Evolutionary conservation across 2,888 invertebrate genomes (phyloP), one percentile per base, ranked within the genome.

Genomic region (Dynastes tityus): DNA sequence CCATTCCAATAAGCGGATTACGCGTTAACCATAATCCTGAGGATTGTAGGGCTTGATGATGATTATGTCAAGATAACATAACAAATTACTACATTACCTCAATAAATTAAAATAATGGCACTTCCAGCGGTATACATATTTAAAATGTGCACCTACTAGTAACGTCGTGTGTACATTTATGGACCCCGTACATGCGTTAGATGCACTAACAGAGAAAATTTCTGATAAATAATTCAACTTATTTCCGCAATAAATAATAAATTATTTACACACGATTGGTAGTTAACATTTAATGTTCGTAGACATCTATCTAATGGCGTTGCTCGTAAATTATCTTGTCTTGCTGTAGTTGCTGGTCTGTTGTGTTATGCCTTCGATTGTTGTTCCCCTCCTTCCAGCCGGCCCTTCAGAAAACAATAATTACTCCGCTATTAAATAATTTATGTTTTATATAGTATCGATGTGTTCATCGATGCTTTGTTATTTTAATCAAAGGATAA

Each of bases 191-290:
- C 22, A 58, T 22, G 9, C 22, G 16, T 8, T 22, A 58, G n/a
- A 22, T 22, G n/a, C 22, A 58, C 55, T 22, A 58, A 22, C 8
- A 58, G 45, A 61, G 61, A 61, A 73, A 73, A 55, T 71, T 71
- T 58, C 37, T 9, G n/a, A 58, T 55, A 71, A 71, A 73, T 61
- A 73, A 73, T 73, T 73, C 61, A 73, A 61, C 58, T 73, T 61
- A 73, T 61, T 73, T 73, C 73, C 73, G 73, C 61, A 73, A 61
- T 73, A 73, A 73, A 73, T 73, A 73, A 73, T 73, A 73, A 45
- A 73, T 73, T 73, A 73, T 73, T 73, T 73, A 61, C 73, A 73
- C 40, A 13, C 61, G 73, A 73, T 73, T 27, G 73, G 58, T 73
- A 73, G 61, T 73, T 73, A 73, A 73, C 73, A 61, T 61, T 73